Evolutionary conservation across 2,888 invertebrate genomes (phyloP).

Genomic region (Meteorus colon): DNA sequence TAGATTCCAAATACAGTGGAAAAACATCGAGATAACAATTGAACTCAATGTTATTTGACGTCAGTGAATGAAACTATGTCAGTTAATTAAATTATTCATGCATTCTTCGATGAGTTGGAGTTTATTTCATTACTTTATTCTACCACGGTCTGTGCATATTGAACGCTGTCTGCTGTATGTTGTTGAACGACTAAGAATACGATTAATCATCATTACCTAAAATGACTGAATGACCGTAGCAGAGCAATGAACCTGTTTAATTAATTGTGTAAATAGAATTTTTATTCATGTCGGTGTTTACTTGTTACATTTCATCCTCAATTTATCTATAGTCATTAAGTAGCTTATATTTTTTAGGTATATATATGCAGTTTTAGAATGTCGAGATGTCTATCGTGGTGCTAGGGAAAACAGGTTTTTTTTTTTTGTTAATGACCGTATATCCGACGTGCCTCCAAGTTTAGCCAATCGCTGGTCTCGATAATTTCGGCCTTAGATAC

Average conservation of each 20-base stretch:
- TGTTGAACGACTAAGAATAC: no score
- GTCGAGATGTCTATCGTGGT: neutral
- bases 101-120: neutral
- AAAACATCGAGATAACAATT: neutral
- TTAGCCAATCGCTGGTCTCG: neutral
- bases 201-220: no score
- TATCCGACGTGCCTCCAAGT: neutral
- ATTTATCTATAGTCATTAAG: neutral
- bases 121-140: neutral
- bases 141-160: neutral
- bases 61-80: neutral
- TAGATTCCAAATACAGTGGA: neutral
- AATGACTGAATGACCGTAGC: no score
- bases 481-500: neutral
- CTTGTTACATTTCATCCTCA: no score
- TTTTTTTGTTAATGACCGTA: neutral
- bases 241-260: no score
- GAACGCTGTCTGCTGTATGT: no score
- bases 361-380: neutral
- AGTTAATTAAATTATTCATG: neutral
- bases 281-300: no score
- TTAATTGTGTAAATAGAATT: no score
- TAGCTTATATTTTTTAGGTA: neutral
- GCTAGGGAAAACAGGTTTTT: neutral
- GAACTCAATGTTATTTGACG: neutral